phyloP scores from a whole-genome alignment of 2,888 invertebrate species.

The Oscheius sp. region DNA sequence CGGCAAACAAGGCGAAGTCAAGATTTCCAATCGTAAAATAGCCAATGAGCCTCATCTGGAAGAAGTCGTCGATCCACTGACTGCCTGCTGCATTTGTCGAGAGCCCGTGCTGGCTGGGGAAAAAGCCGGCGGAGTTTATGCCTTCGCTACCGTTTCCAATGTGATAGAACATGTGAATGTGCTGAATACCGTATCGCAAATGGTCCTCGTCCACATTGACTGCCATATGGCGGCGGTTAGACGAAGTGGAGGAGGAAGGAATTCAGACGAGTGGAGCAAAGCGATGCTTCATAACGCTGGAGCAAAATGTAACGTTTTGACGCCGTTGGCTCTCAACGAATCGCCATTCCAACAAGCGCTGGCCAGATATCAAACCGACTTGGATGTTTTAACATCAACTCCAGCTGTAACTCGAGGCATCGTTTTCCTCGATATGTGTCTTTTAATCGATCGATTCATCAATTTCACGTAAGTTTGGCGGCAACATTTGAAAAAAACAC shows the following conservation, averaged over 20 bases:
- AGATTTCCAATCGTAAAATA: slow-evolving; percentile 44
- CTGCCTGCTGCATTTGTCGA: slow-evolving; percentile 53
- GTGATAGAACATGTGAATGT: slow-evolving; percentile 77
- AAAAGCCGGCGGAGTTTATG: slow-evolving; percentile 39
- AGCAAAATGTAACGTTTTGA: slow-evolving; percentile 92
- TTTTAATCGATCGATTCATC: slow-evolving; percentile 46
- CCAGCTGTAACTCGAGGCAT: slow-evolving; percentile 74
- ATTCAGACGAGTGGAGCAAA: slow-evolving; percentile 52
- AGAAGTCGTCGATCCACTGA: slow-evolving; percentile 37
- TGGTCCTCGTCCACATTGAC: slow-evolving; percentile 96
- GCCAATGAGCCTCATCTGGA: slow-evolving; percentile 52
- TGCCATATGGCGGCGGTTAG: slow-evolving; percentile 94
- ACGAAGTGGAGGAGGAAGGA: slow-evolving; percentile 39
- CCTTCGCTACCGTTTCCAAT: slow-evolving; percentile 73
- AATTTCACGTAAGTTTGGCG: slow-evolving; percentile 35
- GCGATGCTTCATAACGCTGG: slow-evolving; percentile 95
- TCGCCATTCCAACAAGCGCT: slow-evolving; percentile 91
- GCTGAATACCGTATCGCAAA: slow-evolving; percentile 76
- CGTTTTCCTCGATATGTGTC: slow-evolving; percentile 49
- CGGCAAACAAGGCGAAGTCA: slow-evolving; percentile 57
- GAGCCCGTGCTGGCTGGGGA: slow-evolving; percentile 40
- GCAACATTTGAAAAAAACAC: not conserved
- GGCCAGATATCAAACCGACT: slow-evolving; percentile 75
- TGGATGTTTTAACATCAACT: slow-evolving; percentile 32
- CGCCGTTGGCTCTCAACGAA: slow-evolving; percentile 95